Conservation (phyloP, 2,888 invertebrate genomes). For the Gymnocheta viridis region DNA sequence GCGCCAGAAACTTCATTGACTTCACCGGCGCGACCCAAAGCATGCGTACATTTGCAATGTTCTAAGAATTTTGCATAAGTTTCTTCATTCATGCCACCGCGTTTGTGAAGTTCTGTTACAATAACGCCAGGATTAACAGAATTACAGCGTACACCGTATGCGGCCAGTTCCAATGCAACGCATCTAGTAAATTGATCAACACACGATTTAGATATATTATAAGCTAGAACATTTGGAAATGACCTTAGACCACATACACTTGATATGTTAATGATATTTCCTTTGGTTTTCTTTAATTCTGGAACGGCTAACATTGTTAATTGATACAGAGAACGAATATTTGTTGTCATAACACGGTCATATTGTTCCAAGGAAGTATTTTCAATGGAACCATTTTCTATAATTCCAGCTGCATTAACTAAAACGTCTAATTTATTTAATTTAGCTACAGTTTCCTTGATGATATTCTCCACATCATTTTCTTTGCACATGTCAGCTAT, state of each 20-base stretch:
- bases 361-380: slow-evolving; percentile 92
- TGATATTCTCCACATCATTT: slow-evolving; percentile 86
- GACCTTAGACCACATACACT: slow-evolving; percentile 95
- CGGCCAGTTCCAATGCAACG: slow-evolving; percentile 92
- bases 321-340: slow-evolving; percentile 91
- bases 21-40: slow-evolving; percentile 91
- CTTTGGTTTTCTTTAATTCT: slow-evolving; percentile 90
- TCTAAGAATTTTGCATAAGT: slow-evolving; percentile 92
- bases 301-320: slow-evolving; percentile 94
- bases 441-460: slow-evolving; percentile 88
- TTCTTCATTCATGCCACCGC: slow-evolving; percentile 91
- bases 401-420: slow-evolving; percentile 94
- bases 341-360: slow-evolving; percentile 94
- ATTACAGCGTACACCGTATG: slow-evolving; percentile 93
- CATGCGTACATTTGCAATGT: slow-evolving; percentile 92
- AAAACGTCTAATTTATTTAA: slow-evolving; percentile 90
- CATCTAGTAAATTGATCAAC: slow-evolving; percentile 97
- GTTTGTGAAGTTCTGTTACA: slow-evolving; percentile 92
- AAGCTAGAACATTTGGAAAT: slow-evolving; percentile 94
- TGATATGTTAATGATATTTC: slow-evolving; percentile 96
- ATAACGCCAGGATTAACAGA: slow-evolving; percentile 95
- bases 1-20: slow-evolving; percentile 92
- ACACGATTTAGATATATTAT: slow-evolving; percentile 95
- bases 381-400: slow-evolving; percentile 92
- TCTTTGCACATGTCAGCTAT: slow-evolving; percentile 89